Percentiles rank a stretch among this genome's conserved stretches.
phyloP scores from a whole-genome alignment of 2,888 invertebrate genomes.

The Germaria angustata region DNA sequence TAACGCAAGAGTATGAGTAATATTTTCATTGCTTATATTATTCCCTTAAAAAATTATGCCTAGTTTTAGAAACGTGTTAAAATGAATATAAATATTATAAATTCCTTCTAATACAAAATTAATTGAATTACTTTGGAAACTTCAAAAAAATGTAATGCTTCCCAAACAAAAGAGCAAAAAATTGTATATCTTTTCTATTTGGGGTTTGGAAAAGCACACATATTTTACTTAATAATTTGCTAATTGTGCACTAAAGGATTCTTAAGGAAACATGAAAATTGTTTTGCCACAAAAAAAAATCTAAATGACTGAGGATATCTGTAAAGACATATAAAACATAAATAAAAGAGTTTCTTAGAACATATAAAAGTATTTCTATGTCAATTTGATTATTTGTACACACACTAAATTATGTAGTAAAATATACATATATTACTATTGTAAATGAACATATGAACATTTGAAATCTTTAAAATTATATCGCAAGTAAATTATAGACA shows the following conservation, averaged over 20 bases:
- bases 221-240: no score
- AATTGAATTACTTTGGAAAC: no score
- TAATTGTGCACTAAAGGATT: no score
- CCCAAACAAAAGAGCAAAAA: not conserved
- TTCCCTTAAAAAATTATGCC: no score
- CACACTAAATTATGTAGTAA: not conserved
- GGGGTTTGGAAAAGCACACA: no score
- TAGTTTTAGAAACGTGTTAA: no score
- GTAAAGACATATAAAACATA: conserved; percentile 39
- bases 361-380: not conserved
- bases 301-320: conserved; percentile 11
- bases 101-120: no score
- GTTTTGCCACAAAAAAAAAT: not conserved
- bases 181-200: not conserved
- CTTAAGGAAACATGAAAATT: not conserved
- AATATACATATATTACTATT: not conserved
- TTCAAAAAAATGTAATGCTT: not conserved
- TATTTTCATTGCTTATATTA: no score
- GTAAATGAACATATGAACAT: not conserved
- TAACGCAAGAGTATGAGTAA: no score
- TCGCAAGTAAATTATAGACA: no score
- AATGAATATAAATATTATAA: no score
- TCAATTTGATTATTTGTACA: not conserved
- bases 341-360: conserved; percentile 19
- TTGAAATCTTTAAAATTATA: not conserved